Conservation (phyloP, 2,797 vertebrate species). For the Fringilla coelebs region DNA sequence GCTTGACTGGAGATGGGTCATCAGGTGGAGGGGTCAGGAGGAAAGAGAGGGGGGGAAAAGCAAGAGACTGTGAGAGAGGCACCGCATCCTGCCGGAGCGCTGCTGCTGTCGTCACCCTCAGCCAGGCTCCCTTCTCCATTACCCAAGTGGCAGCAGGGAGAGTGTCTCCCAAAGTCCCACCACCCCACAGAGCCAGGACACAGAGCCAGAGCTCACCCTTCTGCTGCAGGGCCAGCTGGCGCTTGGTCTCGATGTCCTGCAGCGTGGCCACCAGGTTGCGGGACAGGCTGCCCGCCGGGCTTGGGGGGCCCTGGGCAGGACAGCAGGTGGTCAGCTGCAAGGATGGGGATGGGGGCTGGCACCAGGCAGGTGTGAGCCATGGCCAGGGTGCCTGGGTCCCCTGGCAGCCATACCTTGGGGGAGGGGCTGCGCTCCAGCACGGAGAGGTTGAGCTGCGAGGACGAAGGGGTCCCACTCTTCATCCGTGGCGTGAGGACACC, state of each 20-base stretch:
- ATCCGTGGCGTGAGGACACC: conserved; percentile 70
- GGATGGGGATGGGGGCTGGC: neutral
- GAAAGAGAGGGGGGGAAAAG: neutral
- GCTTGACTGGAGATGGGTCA: conserved; percentile 65
- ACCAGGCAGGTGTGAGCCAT: fast-evolving
- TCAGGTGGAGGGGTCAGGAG: conserved; percentile 12
- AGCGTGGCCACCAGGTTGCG: conserved; percentile 89
- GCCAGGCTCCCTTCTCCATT: neutral
- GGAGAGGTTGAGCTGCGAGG: conserved; percentile 82
- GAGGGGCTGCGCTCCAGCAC: conserved; percentile 85
- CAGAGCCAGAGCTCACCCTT: conserved; percentile 79
- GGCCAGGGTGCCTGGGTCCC: fast-evolving
- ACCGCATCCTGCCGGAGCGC: neutral
- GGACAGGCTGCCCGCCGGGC: conserved; percentile 86
- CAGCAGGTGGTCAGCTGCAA: neutral
- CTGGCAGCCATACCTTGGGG: conserved; percentile 78
- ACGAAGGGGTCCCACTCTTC: conserved; percentile 77
- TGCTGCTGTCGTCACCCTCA: fast-evolving
- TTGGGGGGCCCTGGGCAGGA: conserved; percentile 10
- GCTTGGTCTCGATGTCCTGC: conserved; percentile 94
- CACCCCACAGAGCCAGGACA: fast-evolving
- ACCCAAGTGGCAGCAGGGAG: fast-evolving
- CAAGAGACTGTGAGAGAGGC: conserved; percentile 55
- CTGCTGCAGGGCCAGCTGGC: conserved; percentile 92
- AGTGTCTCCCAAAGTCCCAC: fast-evolving